phyloP scores from a whole-genome alignment of 2,797 vertebrate species.

The Sebastes vulpes region DNA sequence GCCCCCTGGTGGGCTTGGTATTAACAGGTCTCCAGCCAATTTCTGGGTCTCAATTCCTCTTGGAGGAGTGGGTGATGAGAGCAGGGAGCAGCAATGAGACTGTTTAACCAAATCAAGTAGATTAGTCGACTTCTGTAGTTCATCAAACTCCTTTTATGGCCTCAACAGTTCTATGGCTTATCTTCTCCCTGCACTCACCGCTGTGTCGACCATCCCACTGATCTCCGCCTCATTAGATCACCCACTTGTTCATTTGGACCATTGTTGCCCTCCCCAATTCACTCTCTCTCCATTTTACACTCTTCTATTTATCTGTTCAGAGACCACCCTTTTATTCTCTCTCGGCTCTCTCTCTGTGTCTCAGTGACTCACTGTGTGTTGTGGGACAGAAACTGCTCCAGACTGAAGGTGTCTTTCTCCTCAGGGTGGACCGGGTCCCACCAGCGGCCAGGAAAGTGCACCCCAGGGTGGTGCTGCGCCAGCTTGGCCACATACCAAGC shows the following conservation, averaged over 20 bases:
- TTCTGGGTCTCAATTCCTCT: slow-evolving; percentile 29
- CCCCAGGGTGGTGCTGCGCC: slow-evolving; percentile 89
- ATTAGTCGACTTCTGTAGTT: slow-evolving; percentile 73
- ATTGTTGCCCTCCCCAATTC: slow-evolving; percentile 60
- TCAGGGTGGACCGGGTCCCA: slow-evolving; percentile 89
- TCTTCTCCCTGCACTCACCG: slow-evolving; percentile 66
- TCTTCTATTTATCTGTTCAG: slow-evolving; percentile 40
- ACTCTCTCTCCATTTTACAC: slow-evolving; percentile 46
- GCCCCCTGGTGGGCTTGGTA: slow-evolving; percentile 88
- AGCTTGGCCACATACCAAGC: slow-evolving; percentile 95
- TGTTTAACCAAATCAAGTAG: slow-evolving; percentile 79
- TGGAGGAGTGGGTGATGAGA: slow-evolving; percentile 55
- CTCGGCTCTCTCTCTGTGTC: neutral
- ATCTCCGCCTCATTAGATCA: slow-evolving; percentile 77
- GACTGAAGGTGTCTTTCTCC: slow-evolving; percentile 90
- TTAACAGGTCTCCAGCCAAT: slow-evolving; percentile 60
- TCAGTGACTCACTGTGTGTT: slow-evolving; percentile 91
- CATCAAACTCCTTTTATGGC: slow-evolving; percentile 77
- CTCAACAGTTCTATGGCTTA: slow-evolving; percentile 68
- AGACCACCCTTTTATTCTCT: slow-evolving; percentile 25
- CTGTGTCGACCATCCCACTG: slow-evolving; percentile 59
- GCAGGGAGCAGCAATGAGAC: slow-evolving; percentile 56
- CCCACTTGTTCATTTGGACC: slow-evolving; percentile 70
- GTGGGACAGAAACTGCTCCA: slow-evolving; percentile 92
- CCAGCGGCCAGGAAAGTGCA: slow-evolving; percentile 90